Percentiles rank a stretch among this genome's conserved stretches.
Evolutionary conservation across 2,888 invertebrate species (phyloP).

Genomic region (Tineola bisselliella): DNA sequence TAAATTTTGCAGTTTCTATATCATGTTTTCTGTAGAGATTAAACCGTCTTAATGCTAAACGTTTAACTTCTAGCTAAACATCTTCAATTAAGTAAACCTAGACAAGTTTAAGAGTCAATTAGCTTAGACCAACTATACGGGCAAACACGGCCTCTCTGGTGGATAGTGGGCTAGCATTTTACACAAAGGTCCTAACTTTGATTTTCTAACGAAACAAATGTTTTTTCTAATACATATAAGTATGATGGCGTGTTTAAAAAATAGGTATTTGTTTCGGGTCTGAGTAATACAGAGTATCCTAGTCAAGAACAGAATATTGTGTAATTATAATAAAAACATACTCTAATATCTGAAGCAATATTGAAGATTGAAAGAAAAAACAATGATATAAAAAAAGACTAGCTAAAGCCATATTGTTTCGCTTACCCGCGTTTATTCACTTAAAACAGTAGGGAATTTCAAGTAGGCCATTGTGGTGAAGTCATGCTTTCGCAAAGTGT

Average conservation of each 20-base stretch:
- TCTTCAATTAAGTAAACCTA: neutral
- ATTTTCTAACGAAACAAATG: no score
- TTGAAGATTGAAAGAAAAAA: neutral
- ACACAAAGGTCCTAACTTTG: no score
- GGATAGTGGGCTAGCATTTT: no score
- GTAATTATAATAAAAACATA: neutral
- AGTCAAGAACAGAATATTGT: no score
- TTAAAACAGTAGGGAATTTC: constrained; percentile 5
- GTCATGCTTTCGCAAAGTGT: constrained; percentile 9
- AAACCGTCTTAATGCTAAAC: neutral
- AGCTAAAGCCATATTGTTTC: neutral
- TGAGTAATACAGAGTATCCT: no score
- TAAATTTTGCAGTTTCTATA: constrained; percentile 13
- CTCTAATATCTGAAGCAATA: no score
- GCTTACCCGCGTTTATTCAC: constrained; percentile 2
- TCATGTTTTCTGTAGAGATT: neutral
- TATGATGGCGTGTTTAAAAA: no score
- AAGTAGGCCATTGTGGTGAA: constrained; percentile 8
- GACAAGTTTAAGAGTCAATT: neutral
- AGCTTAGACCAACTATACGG: no score
- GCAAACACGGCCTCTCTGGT: no score
- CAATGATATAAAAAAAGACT: neutral
- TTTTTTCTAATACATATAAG: no score
- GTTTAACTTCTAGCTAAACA: neutral
- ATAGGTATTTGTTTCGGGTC: no score